Percentiles rank a stretch among this genome's conserved stretches.
phyloP scores from a whole-genome alignment of 2,113 vertebrate species.

The Solenodon paradoxus region DNA sequence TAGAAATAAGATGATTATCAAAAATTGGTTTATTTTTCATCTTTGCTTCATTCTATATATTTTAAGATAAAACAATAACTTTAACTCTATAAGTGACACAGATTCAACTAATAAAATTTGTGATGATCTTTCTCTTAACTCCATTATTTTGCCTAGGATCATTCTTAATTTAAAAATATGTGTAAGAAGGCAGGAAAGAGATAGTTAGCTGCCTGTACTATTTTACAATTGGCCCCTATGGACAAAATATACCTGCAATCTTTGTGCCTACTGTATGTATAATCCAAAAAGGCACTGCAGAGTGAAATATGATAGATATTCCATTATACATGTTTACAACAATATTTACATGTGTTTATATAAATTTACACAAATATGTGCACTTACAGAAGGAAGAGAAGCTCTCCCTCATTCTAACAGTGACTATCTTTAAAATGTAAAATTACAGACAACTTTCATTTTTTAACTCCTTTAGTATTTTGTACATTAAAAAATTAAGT shows the following conservation, averaged over 20 bases:
- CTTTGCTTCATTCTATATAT: too few relatives aligned
- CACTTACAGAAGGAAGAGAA: background rate
- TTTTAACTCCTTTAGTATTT: background rate
- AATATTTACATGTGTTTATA: background rate
- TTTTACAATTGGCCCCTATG: background rate
- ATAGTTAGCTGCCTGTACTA: background rate
- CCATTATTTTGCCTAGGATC: background rate
- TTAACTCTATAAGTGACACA: background rate
- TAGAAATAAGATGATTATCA: too few relatives aligned
- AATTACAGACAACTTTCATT: background rate
- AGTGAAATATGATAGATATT: background rate
- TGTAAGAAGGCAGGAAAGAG: background rate
- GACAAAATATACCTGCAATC: background rate
- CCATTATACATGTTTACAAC: background rate
- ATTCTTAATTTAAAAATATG: background rate
- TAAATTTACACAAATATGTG: background rate
- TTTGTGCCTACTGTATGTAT: background rate
- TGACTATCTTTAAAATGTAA: background rate
- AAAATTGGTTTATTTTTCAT: too few relatives aligned
- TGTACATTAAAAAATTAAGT: background rate
- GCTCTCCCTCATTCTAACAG: background rate
- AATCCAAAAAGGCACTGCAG: background rate
- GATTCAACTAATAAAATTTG: background rate
- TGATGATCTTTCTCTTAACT: background rate
- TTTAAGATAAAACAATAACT: too few relatives aligned